Evolutionary conservation across 2,113 vertebrate genomes (phyloP), one percentile per base, ranked within the genome.

Genomic region (Morone chrysops): DNA sequence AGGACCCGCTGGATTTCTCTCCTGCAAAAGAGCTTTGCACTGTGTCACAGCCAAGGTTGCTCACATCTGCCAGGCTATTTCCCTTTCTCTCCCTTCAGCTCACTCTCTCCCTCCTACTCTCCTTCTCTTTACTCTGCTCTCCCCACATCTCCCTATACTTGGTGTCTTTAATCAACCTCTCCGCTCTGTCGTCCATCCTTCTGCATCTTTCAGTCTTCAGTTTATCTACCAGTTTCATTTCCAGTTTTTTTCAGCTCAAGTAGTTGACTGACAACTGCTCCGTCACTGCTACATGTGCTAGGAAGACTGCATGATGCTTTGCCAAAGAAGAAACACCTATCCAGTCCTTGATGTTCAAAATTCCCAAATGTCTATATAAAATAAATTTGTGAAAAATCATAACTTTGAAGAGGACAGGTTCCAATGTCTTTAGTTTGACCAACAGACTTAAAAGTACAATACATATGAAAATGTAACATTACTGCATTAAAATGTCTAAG

Each of bases 1-100:
- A 67, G 83, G 80, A 91, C 87, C 83, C 7, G 70, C 85, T 83
- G 89, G 84, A 89, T 92, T 89, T 89, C 82, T 88, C 83, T 81
- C 48, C 68, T 43, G 82, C 80, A 84, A 80, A 88, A 86, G 76
- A 84, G 85, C 87, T 90, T 90, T 86, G 82, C 87, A 62, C 74
- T 20, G 73, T 45, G 79, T 78, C 89, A 53, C 69, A 57, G 91
- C 87, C 82, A 79, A 80, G 86, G 71, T 53, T 31, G 41, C 78
- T 79, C 59, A 50, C 84, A 51, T 85, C 81, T 86, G 90, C 87
- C 86, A 89, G 85, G 43, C 76, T 31, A 48, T 63, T 79, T 86
- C 50, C 68, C 54, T 77, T 67, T 73, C 65, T 84, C 56, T 86
- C 40, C 66, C 75, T 45, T 50, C 45, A 45, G 68, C 83, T 78